Evolutionary conservation across 2,113 vertebrate species (phyloP).

Genomic region (Hyla sarda): DNA sequence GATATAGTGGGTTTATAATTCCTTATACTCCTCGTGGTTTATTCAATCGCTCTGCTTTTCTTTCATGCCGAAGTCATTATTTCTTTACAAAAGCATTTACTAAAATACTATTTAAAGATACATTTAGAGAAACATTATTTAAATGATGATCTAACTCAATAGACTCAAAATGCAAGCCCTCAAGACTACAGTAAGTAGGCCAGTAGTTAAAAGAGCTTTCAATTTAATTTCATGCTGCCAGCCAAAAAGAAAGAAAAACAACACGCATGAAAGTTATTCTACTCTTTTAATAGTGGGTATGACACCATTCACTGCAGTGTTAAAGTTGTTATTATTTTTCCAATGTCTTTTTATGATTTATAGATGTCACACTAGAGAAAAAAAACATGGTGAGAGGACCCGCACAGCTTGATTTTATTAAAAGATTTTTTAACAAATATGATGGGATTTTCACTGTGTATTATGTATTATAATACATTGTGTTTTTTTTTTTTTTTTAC

Average conservation of each 20-base stretch:
- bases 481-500: too few species aligned
- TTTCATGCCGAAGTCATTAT: slow-evolving; percentile 1
- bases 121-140: background rate
- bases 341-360: background rate
- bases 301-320: background rate
- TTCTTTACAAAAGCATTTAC: slow-evolving; percentile 25
- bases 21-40: background rate
- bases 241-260: background rate
- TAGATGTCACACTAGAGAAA: background rate
- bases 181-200: background rate
- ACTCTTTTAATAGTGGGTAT: background rate
- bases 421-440: too few species aligned
- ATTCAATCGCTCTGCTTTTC: slow-evolving; percentile 17
- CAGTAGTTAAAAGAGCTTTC: background rate
- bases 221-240: background rate
- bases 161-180: background rate
- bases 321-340: background rate
- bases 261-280: background rate
- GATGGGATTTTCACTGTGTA: too few species aligned
- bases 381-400: background rate
- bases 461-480: too few species aligned
- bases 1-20: slow-evolving; percentile 25
- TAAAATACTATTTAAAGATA: slow-evolving; percentile 1
- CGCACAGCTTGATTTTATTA: too few species aligned
- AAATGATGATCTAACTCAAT: background rate